Evolutionary conservation across 2,113 vertebrate species (phyloP).

Genomic region (Alligator sinensis): DNA sequence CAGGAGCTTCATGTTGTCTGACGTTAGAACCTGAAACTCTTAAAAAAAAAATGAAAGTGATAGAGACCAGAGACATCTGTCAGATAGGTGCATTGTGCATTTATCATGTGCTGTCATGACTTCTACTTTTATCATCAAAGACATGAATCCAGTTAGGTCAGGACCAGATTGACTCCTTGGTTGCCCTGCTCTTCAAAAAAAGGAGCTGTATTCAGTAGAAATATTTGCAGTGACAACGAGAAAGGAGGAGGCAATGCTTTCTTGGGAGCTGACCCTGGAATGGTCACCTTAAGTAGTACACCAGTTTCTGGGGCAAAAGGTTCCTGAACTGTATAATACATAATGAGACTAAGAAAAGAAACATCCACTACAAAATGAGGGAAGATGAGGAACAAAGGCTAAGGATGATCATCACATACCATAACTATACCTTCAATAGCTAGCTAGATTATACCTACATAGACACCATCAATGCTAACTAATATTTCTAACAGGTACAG

Average conservation of each 20-base stretch:
- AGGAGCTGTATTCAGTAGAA: neutral
- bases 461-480: too few species aligned
- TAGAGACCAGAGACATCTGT: neutral
- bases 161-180: neutral
- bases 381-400: too few species aligned
- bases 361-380: neutral
- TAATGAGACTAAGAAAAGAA: neutral
- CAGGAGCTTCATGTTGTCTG: neutral
- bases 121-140: neutral
- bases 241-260: neutral
- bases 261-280: neutral
- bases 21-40: neutral
- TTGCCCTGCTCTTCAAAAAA: neutral
- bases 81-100: neutral
- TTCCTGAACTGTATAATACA: neutral
- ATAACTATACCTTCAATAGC: too few species aligned
- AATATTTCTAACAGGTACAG: too few species aligned
- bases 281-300: neutral
- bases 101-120: neutral
- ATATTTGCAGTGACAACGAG: neutral
- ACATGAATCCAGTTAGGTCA: neutral
- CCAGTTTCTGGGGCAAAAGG: neutral
- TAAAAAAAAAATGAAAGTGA: neutral
- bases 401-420: too few species aligned
- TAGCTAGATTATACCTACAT: too few species aligned